These are phyloP conservation scores for Acanthoscelides obtectus DNA, from an alignment of 2,888 invertebrate species.

Conservation along the genomic window DNA sequence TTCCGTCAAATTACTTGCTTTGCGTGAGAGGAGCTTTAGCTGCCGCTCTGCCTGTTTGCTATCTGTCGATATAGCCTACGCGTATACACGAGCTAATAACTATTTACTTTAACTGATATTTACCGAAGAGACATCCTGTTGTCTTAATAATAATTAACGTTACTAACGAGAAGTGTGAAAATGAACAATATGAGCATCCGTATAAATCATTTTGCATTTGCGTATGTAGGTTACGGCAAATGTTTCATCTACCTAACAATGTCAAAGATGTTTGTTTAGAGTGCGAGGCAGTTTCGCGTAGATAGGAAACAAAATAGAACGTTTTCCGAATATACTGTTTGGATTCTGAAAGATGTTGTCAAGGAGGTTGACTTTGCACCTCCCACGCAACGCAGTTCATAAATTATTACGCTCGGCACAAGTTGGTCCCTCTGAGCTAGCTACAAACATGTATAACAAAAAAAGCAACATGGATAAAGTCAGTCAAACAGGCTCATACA, in stretches of 20 bases:
- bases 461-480: too few species aligned
- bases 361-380: too few species aligned
- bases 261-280: background rate
- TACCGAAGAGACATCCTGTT: slow-evolving; percentile 27
- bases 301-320: background rate
- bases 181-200: background rate
- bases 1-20: background rate
- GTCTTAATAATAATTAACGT: slow-evolving; percentile 25
- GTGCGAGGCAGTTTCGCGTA: background rate
- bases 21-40: background rate
- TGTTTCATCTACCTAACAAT: background rate
- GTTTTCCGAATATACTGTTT: background rate
- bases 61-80: slow-evolving; percentile 22
- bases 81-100: slow-evolving; percentile 24
- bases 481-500: too few species aligned
- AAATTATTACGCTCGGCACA: too few species aligned
- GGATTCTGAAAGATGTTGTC: too few species aligned
- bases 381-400: too few species aligned
- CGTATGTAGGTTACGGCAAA: background rate
- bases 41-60: slow-evolving; percentile 19
- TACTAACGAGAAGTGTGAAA: background rate
- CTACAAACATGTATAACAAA: too few species aligned
- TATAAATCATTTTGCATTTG: background rate
- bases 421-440: too few species aligned
- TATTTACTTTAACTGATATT: slow-evolving; percentile 29